Conservation (phyloP, 2,113 vertebrate species). For the Albula glossodonta region DNA sequence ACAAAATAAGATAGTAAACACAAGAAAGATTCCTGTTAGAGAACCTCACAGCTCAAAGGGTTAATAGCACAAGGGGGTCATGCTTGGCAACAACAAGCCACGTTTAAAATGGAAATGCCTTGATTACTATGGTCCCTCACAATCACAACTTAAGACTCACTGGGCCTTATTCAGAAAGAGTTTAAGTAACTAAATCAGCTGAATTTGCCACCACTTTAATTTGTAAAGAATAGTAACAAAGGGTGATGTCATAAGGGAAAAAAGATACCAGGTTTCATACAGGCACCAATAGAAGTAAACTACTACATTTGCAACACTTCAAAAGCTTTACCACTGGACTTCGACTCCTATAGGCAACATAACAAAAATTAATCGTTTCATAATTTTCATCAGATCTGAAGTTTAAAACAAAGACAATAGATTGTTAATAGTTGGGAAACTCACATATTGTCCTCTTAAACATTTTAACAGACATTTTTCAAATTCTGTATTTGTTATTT, state of each 20-base stretch:
- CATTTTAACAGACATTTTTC: background rate
- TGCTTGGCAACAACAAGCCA: background rate
- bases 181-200: background rate
- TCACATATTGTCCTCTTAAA: background rate
- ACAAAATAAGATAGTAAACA: background rate
- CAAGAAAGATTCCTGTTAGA: background rate
- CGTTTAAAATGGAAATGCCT: background rate
- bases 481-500: background rate
- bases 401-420: background rate
- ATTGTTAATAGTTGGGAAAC: background rate
- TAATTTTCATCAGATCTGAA: background rate
- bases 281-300: background rate
- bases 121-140: constrained; percentile 6
- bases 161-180: background rate
- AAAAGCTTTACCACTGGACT: background rate
- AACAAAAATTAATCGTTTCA: background rate
- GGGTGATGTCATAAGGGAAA: background rate
- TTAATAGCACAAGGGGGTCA: background rate
- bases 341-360: background rate
- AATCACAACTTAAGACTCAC: background rate
- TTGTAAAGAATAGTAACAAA: background rate
- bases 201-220: background rate
- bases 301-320: background rate
- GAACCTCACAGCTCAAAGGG: background rate
- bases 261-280: background rate